A percentile compares a stretch with the other conserved stretches of the same genome.
These are phyloP conservation scores for Scomber scombrus DNA, from an alignment of 2,113 vertebrate species.

Conservation along the genomic window DNA sequence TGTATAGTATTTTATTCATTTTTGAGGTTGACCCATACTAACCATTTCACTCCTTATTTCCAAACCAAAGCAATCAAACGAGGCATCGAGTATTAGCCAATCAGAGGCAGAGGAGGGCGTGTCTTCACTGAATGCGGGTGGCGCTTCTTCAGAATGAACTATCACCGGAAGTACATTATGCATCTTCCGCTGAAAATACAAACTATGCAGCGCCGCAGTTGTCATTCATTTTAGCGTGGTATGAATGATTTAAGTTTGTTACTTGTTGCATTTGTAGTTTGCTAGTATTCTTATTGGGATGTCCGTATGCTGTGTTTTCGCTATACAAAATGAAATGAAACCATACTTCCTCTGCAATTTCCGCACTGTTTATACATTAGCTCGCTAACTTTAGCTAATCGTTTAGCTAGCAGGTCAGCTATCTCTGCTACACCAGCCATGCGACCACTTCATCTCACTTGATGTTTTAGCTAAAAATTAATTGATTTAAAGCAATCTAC, in stretches of 20 bases:
- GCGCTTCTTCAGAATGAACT: too few relatives aligned
- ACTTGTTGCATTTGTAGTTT: not conserved
- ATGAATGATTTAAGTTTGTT: not conserved
- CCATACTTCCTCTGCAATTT: fast-evolving
- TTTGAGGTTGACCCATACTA: too few relatives aligned
- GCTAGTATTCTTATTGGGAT: fast-evolving
- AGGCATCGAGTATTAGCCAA: too few relatives aligned
- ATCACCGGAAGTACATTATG: not conserved
- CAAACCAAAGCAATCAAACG: too few relatives aligned
- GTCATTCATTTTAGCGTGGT: slow-evolving; percentile 68
- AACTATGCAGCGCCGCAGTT: slow-evolving; percentile 67
- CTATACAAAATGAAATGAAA: fast-evolving
- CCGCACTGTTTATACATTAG: not conserved
- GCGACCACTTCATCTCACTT: too few relatives aligned
- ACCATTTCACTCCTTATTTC: too few relatives aligned
- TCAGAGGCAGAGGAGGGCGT: too few relatives aligned
- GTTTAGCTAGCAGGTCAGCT: slow-evolving; percentile 30
- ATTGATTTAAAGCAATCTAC: not conserved
- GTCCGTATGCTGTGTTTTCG: fast-evolving
- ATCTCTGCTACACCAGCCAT: not conserved
- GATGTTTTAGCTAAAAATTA: not conserved
- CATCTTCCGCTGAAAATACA: slow-evolving; percentile 66
- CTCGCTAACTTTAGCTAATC: slow-evolving; percentile 55
- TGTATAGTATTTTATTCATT: too few relatives aligned
- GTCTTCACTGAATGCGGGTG: too few relatives aligned